Evolutionary conservation across 2,797 vertebrate species (phyloP).

Genomic region (Siniperca undulata): DNA sequence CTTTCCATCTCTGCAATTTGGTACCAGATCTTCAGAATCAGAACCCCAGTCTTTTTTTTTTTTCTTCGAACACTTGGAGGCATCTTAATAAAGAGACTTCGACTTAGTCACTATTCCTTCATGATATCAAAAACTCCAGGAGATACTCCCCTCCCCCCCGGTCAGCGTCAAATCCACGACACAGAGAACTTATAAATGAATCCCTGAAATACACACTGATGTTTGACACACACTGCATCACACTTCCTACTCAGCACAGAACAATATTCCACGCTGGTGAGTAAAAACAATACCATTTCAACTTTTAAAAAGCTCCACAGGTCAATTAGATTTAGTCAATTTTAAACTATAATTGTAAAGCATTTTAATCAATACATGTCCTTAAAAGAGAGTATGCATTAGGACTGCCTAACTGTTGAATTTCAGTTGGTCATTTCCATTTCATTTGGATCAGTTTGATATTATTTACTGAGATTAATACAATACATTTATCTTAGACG

Average conservation of each 20-base stretch:
- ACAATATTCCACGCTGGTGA: slow-evolving; percentile 54
- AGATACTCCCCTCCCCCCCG: slow-evolving; percentile 70
- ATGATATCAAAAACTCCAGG: slow-evolving; percentile 24
- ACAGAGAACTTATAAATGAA: slow-evolving; percentile 72
- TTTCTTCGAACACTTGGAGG: background rate
- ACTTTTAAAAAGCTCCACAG: slow-evolving; percentile 3
- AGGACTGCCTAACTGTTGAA: background rate
- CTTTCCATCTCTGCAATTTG: background rate
- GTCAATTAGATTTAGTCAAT: background rate
- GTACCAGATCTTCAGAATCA: background rate
- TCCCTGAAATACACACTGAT: background rate
- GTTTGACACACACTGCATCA: background rate
- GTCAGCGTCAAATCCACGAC: slow-evolving; percentile 57
- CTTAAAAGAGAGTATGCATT: background rate
- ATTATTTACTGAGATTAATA: background rate
- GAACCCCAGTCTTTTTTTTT: background rate
- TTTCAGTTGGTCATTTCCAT: background rate
- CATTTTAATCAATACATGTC: background rate
- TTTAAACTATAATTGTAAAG: too few species aligned
- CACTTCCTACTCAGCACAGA: background rate
- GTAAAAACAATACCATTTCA: slow-evolving; percentile 35
- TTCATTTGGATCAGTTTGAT: background rate
- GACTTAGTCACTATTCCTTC: background rate
- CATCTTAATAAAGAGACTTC: background rate
- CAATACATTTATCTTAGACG: background rate